Evolutionary conservation across 1,140 invertebrate species (phyloP), one percentile per base, ranked within the genome.

Genomic region (Cyclina sinensis): DNA sequence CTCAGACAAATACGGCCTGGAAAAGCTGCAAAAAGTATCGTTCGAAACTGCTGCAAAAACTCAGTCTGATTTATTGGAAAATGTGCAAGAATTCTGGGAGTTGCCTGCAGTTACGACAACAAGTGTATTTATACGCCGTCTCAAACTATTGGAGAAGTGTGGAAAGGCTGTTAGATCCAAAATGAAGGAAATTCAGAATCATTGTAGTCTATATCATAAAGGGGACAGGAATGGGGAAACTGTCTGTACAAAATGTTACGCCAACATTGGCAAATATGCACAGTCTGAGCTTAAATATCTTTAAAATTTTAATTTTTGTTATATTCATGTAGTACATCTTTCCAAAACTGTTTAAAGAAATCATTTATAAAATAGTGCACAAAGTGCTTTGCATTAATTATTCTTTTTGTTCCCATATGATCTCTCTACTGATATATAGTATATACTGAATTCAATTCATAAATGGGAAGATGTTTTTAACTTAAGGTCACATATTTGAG

Each of bases 401-500:
- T n/a, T n/a, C n/a, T n/a, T n/a, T n/a, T n/a, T n/a, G n/a, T n/a
- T n/a, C n/a, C n/a, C n/a, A n/a, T n/a, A n/a, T n/a, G n/a, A n/a
- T n/a, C n/a, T n/a, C n/a, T n/a, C n/a, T n/a, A n/a, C n/a, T n/a
- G n/a, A n/a, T n/a, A n/a, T n/a, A n/a, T n/a, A n/a, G n/a, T n/a
- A n/a, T n/a, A n/a, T n/a, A n/a, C n/a, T n/a, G n/a, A n/a, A n/a
- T n/a, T n/a, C n/a, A n/a, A 14, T 43, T 51, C 48, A 80, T 80
- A 80, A 80, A 30, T 80, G 21, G 16, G 78, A 82, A 2, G 35
- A 27, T n/a, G 35, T 93, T 92, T 94, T 96, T 96, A 97, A 97
- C 85, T 96, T 95, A 46, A 99, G 95, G 96, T 99, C 98, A 73
- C 97, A 97, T 81, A 99, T 96, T 70, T 99, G 95, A 74, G 98